These are phyloP conservation scores for Rhinella marina DNA, from an alignment of 2,797 vertebrate species.

Conservation along the genomic window DNA sequence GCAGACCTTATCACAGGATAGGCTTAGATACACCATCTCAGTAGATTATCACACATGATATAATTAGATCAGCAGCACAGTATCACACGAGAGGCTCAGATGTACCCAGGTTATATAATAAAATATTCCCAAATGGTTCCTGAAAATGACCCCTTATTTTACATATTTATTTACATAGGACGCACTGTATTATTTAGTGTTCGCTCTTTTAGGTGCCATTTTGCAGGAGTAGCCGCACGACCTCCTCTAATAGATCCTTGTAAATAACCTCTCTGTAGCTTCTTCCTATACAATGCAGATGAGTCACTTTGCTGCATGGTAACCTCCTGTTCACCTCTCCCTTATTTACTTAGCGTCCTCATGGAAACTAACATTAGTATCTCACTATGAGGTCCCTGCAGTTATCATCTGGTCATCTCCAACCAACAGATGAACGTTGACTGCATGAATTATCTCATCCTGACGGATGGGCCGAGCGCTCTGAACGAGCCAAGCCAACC, in stretches of 20 bases:
- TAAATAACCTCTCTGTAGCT: too few species aligned
- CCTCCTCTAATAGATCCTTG: not conserved
- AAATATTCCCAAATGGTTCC: too few species aligned
- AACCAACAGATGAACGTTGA: slow-evolving; percentile 28
- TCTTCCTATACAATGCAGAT: not conserved
- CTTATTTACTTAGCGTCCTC: slow-evolving; percentile 44
- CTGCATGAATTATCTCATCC: slow-evolving; percentile 25
- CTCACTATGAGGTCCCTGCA: slow-evolving; percentile 4
- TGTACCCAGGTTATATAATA: too few species aligned
- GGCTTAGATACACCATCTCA: too few species aligned
- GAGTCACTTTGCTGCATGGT: slow-evolving; percentile 23
- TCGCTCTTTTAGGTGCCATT: not conserved
- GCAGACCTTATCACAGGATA: too few species aligned
- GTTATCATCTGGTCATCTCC: slow-evolving; percentile 49
- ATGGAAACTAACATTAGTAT: slow-evolving; percentile 21
- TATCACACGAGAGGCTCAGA: too few species aligned
- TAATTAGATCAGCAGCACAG: too few species aligned
- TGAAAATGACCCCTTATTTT: too few species aligned
- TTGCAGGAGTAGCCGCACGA: not conserved
- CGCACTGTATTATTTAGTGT: not conserved
- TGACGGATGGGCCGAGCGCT: too few species aligned
- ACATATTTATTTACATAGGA: not conserved
- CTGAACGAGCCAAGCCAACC: not conserved
- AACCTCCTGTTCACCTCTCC: slow-evolving; percentile 54
- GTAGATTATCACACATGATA: too few species aligned